Evolutionary conservation across 2,888 invertebrate genomes (phyloP), one percentile per base, ranked within the genome.

Genomic region (Branchipolynoe longqiensis): DNA sequence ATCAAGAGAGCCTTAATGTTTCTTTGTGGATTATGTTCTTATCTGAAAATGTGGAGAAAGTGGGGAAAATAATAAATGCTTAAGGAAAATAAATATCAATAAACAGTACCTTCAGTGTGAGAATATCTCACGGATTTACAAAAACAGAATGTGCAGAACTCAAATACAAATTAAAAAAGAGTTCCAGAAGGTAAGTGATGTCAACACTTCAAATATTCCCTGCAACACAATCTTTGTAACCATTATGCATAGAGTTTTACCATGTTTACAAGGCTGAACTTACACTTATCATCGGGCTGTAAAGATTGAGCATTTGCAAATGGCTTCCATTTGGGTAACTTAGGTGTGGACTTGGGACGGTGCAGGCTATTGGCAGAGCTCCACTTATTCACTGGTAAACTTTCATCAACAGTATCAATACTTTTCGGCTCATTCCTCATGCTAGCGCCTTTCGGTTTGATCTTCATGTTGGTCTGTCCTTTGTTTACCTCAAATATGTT

Each of bases 271-370:
- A 8, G 48, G 48, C n/a, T 33, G 33, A 6, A 69, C 69, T 69
- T 69, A 69, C 69, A 69, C 38, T 33, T 38, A 18, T 38, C 38
- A 14, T 69, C 38, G 14, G 36, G 4, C 25, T 69, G 33, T 69
- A 69, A 31, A 8, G 48, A 25, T 48, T 78, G 78, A 14, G 78
- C 78, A 78, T 78, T 78, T 48, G 48, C 41, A n/a, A 78, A 78
- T 48, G 78, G 78, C 28, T 48, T 78, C 78, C 78, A 78, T 4
- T 48, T 28, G n/a, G 78, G 78, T 14, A 78, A 28, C 31, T 78
- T 78, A 28, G 78, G 28, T 2, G 78, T 54, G 1, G 78, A 78
- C 31, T 78, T 41, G 41, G 78, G 22, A 25, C 48, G 25, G 0
- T 78, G 78, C 8, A 78, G 54, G 25, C 8, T 33, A 12, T 48